phyloP scores from a whole-genome alignment of 2,797 vertebrate genomes.

The Neosilurus mollespiculum region DNA sequence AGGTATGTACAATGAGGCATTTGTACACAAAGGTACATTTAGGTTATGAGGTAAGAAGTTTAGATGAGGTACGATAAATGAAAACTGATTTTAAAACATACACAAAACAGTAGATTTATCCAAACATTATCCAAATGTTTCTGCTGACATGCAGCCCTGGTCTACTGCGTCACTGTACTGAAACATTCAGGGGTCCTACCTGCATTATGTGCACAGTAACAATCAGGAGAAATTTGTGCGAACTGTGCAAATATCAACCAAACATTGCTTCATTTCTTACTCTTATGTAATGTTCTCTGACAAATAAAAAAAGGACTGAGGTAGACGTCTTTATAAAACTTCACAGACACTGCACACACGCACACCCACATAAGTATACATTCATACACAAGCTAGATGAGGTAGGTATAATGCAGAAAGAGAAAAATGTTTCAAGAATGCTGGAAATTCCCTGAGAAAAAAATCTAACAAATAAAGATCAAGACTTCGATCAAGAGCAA shows the following conservation, averaged over 20 bases:
- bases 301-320: slow-evolving; percentile 78
- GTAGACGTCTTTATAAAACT: slow-evolving; percentile 92
- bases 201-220: slow-evolving; percentile 77
- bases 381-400: slow-evolving; percentile 98
- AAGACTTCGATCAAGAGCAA: slow-evolving; percentile 57
- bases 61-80: slow-evolving; percentile 53
- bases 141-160: slow-evolving; percentile 67
- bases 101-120: slow-evolving; percentile 61
- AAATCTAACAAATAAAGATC: slow-evolving; percentile 59
- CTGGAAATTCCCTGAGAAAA: slow-evolving; percentile 82
- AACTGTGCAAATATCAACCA: slow-evolving; percentile 80
- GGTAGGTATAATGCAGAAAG: slow-evolving; percentile 96
- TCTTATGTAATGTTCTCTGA: slow-evolving; percentile 68
- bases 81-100: slow-evolving; percentile 38
- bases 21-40: slow-evolving; percentile 54
- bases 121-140: slow-evolving; percentile 60
- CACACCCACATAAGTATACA: slow-evolving; percentile 93
- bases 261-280: slow-evolving; percentile 70
- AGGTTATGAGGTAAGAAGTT: slow-evolving; percentile 57
- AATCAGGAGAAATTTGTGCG: slow-evolving; percentile 64
- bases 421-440: slow-evolving; percentile 77
- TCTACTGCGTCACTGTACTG: slow-evolving; percentile 71
- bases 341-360: slow-evolving; percentile 94
- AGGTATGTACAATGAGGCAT: slow-evolving; percentile 57
- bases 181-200: slow-evolving; percentile 78